A percentile compares a stretch with the other conserved stretches of the same genome.
Evolutionary conservation across 2,888 invertebrate genomes (phyloP).

Genomic region (Hydropsyche betteni): DNA sequence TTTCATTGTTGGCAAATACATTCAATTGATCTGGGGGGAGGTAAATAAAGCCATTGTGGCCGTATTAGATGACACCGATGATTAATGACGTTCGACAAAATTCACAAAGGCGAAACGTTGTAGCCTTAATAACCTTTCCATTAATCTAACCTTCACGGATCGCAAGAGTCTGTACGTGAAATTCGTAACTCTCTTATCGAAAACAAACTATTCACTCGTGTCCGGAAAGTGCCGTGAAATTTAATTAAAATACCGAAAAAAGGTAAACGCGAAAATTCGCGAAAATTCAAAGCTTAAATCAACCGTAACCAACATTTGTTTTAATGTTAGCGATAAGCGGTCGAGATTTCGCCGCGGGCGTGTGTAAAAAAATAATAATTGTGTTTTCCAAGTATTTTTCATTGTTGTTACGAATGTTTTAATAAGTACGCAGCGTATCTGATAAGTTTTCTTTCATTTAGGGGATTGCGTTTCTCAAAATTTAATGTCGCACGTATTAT

Average conservation of each 20-base stretch:
- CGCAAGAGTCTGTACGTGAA: background rate
- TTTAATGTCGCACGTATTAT: too few species aligned
- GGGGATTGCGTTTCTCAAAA: too few species aligned
- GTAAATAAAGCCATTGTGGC: constrained; percentile 43
- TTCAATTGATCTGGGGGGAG: constrained; percentile 35
- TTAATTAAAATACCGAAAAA: constrained; percentile 7
- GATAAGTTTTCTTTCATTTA: too few species aligned
- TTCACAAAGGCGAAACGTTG: constrained; percentile 20
- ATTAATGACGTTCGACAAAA: constrained; percentile 40
- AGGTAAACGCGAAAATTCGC: background rate
- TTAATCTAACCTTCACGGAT: background rate
- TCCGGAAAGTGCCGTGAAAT: constrained; percentile 10
- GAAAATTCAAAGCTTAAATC: background rate
- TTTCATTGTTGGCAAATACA: constrained; percentile 43
- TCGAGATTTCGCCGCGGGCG: too few species aligned
- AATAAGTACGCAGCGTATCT: too few species aligned
- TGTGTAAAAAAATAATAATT: too few species aligned
- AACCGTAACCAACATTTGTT: constrained; percentile 19
- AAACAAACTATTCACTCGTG: constrained; percentile 18
- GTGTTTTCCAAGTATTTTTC: too few species aligned
- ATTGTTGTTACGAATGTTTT: too few species aligned
- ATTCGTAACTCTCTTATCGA: constrained; percentile 16
- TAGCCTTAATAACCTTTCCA: constrained; percentile 39
- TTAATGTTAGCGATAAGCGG: constrained; percentile 5
- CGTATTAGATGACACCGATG: constrained; percentile 38